A percentile compares a stretch with the other conserved stretches of the same genome.
Evolutionary conservation across 2,113 vertebrate genomes (phyloP).

Genomic region (Thunnus maccoyii): DNA sequence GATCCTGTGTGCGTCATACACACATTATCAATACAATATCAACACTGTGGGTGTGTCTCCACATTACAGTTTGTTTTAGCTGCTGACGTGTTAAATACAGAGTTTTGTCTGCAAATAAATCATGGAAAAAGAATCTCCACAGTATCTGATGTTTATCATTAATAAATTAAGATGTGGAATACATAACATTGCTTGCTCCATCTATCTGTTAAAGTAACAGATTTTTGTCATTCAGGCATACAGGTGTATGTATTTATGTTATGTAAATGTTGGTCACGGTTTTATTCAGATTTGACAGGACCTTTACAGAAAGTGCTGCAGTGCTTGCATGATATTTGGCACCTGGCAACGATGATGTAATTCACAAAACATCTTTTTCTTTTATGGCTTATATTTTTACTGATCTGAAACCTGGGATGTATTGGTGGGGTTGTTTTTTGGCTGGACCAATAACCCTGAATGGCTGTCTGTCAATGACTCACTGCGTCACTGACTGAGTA

Average conservation of each 20-base stretch:
- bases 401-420: neutral
- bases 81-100: neutral
- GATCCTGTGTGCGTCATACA: constrained; percentile 38
- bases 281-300: too few species aligned
- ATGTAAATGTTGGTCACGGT: too few species aligned
- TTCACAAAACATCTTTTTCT: too few species aligned
- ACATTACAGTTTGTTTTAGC: constrained; percentile 7
- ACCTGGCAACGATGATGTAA: too few species aligned
- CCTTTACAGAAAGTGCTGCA: too few species aligned
- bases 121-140: too few species aligned
- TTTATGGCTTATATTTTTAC: neutral
- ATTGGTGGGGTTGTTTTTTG: neutral
- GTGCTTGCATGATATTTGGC: too few species aligned
- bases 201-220: neutral
- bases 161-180: neutral
- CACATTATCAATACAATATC: constrained; percentile 12
- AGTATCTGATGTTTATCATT: too few species aligned
- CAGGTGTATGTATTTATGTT: neutral
- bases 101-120: too few species aligned
- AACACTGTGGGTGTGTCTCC: constrained; percentile 9
- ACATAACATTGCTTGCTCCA: neutral
- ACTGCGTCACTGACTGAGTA: too few species aligned
- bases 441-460: too few species aligned
- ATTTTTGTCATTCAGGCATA: neutral
- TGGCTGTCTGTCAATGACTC: too few species aligned